phyloP scores from a whole-genome alignment of 2,888 invertebrate species.

The Malacosoma neustria region DNA sequence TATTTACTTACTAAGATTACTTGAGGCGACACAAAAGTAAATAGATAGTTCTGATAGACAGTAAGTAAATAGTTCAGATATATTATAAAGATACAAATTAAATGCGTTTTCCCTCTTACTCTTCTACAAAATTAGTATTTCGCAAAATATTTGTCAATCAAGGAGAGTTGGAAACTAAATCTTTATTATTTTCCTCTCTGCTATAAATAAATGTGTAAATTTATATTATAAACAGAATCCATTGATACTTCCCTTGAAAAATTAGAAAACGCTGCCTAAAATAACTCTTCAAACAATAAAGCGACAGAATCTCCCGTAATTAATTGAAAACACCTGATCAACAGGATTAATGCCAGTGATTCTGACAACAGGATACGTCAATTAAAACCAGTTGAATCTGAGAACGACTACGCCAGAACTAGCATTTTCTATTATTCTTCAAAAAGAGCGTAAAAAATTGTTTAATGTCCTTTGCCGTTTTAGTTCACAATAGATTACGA shows the following conservation, averaged over 20 bases:
- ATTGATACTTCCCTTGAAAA: conserved; percentile 24
- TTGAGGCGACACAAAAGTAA: too few species aligned
- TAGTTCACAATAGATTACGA: conserved; percentile 7
- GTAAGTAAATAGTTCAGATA: too few species aligned
- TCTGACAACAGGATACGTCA: conserved; percentile 68
- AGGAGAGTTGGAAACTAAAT: too few species aligned
- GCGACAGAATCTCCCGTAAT: conserved; percentile 34
- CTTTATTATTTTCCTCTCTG: too few species aligned
- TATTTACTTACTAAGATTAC: too few species aligned
- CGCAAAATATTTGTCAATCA: too few species aligned
- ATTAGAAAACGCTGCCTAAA: conserved; percentile 19
- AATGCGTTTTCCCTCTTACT: too few species aligned
- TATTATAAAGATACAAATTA: too few species aligned
- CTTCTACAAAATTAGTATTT: too few species aligned
- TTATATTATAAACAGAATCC: too few species aligned
- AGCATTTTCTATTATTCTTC: conserved; percentile 30
- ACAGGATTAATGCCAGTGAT: conserved; percentile 60
- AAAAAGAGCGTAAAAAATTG: conserved; percentile 15
- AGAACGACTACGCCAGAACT: conserved; percentile 39
- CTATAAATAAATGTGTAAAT: too few species aligned
- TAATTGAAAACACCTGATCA: conserved; percentile 46
- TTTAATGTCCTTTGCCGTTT: conserved; percentile 27
- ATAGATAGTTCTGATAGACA: too few species aligned
- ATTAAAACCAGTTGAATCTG: conserved; percentile 60
- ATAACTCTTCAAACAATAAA: conserved; percentile 46